A percentile compares a stretch with the other conserved stretches of the same genome.
phyloP scores from a whole-genome alignment of 2,888 invertebrate genomes.

The Agrochola lychnidis region DNA sequence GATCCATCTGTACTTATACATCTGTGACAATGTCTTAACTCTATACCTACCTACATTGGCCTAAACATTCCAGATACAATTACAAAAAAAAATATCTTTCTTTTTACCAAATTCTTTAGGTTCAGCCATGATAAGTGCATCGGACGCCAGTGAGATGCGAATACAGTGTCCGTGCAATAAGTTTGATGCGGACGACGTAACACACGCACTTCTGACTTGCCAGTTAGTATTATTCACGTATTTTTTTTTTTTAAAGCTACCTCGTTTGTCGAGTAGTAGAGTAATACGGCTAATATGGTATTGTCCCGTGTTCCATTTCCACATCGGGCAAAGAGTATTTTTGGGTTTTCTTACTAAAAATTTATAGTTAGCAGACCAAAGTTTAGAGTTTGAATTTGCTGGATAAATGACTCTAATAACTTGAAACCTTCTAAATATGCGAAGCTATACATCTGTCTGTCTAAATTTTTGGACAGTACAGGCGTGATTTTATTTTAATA shows the following conservation, averaged over 20 bases:
- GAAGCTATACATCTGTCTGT: background rate
- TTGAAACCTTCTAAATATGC: background rate
- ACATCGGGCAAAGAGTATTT: background rate
- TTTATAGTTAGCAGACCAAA: background rate
- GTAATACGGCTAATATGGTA: background rate
- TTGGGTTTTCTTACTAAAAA: background rate
- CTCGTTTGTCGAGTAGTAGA: background rate
- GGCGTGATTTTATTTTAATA: background rate
- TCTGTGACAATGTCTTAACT: no score
- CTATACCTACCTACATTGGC: background rate
- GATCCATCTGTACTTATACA: no score
- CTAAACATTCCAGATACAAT: background rate
- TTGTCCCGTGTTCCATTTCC: background rate
- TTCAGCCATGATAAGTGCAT: conserved; percentile 45
- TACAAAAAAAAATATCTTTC: background rate
- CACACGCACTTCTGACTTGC: conserved; percentile 73
- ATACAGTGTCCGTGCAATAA: conserved; percentile 78
- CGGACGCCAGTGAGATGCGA: conserved; percentile 36
- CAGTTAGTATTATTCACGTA: conserved; percentile 71
- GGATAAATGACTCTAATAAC: background rate
- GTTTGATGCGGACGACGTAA: conserved; percentile 51
- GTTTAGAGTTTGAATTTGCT: background rate
- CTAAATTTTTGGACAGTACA: background rate
- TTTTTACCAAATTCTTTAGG: conserved; percentile 22
- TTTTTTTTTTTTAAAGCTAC: no score